Evolutionary conservation across 2,888 invertebrate genomes (phyloP), one percentile per base, ranked within the genome.

Genomic region (Urechis unicinctus): DNA sequence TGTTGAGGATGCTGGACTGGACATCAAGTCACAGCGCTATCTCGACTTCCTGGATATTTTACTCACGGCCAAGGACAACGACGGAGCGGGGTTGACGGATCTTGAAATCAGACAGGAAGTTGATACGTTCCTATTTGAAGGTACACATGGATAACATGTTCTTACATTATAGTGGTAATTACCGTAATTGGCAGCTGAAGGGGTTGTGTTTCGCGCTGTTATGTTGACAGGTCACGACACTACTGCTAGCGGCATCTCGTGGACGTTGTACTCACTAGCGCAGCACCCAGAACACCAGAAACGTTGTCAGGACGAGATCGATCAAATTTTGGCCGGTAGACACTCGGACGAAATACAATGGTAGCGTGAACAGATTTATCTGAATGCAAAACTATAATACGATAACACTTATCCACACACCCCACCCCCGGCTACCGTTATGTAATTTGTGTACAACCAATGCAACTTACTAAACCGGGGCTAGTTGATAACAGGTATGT

Each of bases 21-120:
- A 17, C 36, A 36, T 13, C 9, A 36, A 9, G 9, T 9, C 9
- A 13, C 9, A 36, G 9, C 29, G 46, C 17, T 52, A 56, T 25
- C 52, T 56, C 17, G 62, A 62, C 49, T 62, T 62, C 49, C 45
- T 62, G 44, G 62, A 62, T 30, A 59, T 62, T 41, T 52, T 62
- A n/a, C 50, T 62, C 26, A 58, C 55, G 2, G 61, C 62, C 22
- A 45, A 52, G 17, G 62, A 54, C 48, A 68, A 69, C 29, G 53
- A 61, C 50, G 70, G 68, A 1, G 24, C 56, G 4, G 69, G 72
- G 1, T 50, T 73, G 46, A 63, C 67, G 21, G 60, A 62, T 46
- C 21, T 48, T 4, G 73, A 73, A 43, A 72, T 73, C 28, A 50
- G 69, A 50, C 65, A 65, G 49, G 71, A 68, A 63, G 72, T 69